Percentiles rank a stretch among this genome's conserved stretches.
Conservation (phyloP, 2,888 invertebrate species). For the Dendrolimus pini region DNA sequence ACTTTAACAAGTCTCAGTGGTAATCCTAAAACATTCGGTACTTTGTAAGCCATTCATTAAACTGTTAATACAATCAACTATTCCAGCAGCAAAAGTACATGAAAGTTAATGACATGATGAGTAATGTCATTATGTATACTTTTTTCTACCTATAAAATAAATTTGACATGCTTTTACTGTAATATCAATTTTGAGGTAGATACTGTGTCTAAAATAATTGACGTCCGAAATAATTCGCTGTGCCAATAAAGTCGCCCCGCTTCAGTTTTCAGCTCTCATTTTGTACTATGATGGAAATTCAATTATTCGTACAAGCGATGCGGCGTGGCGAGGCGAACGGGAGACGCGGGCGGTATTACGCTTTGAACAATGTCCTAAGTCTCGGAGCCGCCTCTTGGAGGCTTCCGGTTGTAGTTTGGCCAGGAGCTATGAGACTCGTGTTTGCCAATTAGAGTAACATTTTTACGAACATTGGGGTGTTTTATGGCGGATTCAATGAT, state of each 20-base stretch:
- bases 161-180: conserved; percentile 36
- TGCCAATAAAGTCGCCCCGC: conserved; percentile 68
- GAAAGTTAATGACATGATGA: neutral
- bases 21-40: neutral
- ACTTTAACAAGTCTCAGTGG: too few relatives aligned
- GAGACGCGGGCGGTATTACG: conserved; percentile 49
- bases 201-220: conserved; percentile 64
- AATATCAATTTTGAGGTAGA: conserved; percentile 50
- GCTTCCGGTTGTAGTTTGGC: conserved; percentile 49
- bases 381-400: conserved; percentile 40
- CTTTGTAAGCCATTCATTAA: neutral
- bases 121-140: neutral
- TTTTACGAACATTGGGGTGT: conserved; percentile 73
- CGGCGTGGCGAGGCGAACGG: conserved; percentile 38
- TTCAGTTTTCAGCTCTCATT: conserved; percentile 73
- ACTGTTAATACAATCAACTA: neutral
- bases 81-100: neutral
- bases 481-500: conserved; percentile 76
- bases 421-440: conserved; percentile 61
- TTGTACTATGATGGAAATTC: conserved; percentile 74
- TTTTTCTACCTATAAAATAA: neutral
- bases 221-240: conserved; percentile 68
- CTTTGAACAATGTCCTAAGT: conserved; percentile 67
- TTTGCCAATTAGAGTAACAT: conserved; percentile 73
- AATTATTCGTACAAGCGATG: conserved; percentile 62